These are phyloP conservation scores for Pangasius djambal DNA, from an alignment of 2,797 vertebrate species.

Conservation along the genomic window DNA sequence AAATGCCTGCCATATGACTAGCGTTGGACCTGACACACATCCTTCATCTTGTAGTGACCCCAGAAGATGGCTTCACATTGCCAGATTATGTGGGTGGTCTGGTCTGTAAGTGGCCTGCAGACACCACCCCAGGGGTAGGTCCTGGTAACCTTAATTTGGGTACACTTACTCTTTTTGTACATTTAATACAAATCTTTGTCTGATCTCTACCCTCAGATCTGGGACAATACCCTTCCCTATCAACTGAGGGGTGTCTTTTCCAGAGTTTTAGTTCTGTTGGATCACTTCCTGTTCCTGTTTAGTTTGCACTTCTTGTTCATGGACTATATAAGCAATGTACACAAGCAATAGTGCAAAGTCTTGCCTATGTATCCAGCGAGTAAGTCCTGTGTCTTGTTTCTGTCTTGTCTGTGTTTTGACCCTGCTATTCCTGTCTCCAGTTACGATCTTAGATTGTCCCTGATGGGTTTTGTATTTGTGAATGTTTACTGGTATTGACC, in stretches of 20 bases:
- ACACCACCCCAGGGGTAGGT: too few relatives aligned
- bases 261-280: neutral
- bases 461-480: slow-evolving; percentile 1
- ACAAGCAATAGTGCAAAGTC: neutral
- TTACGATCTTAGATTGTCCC: neutral
- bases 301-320: neutral
- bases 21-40: neutral
- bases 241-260: neutral
- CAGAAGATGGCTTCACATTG: neutral
- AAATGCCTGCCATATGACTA: neutral
- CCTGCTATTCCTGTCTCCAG: neutral
- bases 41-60: neutral
- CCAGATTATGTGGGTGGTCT: neutral
- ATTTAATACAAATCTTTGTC: neutral
- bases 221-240: neutral
- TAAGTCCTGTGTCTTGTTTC: neutral
- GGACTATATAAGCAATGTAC: neutral
- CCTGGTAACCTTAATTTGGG: neutral
- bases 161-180: neutral
- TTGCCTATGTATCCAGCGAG: neutral
- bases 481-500: neutral
- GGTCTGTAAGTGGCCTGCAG: neutral
- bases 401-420: neutral
- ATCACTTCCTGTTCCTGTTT: neutral
- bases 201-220: neutral